Evolutionary conservation across 1,140 invertebrate species (phyloP), one percentile per base, ranked within the genome.

Genomic region (Drosophila orena): DNA sequence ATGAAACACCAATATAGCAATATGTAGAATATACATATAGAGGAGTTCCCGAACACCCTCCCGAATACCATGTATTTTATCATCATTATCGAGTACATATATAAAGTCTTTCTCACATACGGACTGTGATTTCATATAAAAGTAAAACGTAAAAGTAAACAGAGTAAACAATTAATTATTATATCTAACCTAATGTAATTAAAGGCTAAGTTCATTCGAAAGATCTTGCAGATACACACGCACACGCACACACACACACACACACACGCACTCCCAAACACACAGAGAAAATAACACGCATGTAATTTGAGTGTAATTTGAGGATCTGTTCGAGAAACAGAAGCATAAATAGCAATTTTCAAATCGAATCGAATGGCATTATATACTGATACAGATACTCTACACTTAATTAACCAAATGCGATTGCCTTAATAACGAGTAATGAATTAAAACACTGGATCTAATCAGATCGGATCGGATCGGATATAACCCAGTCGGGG

Each of bases 51-150:
- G 7, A 46, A 38, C 14, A 30, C 58, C 47, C 22, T 54, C 47
- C 49, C n/a, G 30, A 59, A 54, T 27, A 40, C 59, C 69, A 61
- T 74, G 70, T 74, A 69, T 77, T 77, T 81, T 79, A 89, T 68
- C 83, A 89, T 89, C 66, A 70, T 70, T 70, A 70, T 80, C 79
- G 75, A 85, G 80, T 90, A 81, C 81, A 84, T 84, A 84, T 65
- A 68, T 68, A 89, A 89, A 70, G 85, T 89, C 88, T 92, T 90
- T 92, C 84, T 92, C 91, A 92, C 91, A 92, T 92, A 92, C 91
- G 91, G 91, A 92, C 91, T 92, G 91, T 92, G 91, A 92, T 92
- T 92, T 92, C 85, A 77, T 73, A 76, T 55, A 81, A 46, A 59
- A 76, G 60, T 76, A 72, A 57, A 73, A 73, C 54, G 62, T 54